Percentiles rank a stretch among this genome's conserved stretches.
These are phyloP conservation scores for Zoanthus gigantus DNA, from an alignment of 92 coral and sea anemone genomes.

Conservation along the genomic window DNA sequence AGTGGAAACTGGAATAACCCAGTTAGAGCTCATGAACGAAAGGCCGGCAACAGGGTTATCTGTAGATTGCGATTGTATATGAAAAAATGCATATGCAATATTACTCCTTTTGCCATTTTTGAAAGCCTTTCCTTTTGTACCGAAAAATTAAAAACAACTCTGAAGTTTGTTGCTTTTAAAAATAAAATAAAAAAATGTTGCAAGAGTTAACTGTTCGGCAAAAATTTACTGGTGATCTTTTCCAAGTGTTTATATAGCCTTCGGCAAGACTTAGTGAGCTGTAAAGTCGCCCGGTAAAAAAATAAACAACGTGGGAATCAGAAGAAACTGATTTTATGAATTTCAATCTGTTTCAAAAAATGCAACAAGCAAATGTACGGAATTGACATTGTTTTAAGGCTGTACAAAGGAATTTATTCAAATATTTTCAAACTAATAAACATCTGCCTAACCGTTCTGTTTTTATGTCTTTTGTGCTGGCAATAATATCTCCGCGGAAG, in stretches of 20 bases:
- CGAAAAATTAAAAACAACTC: neutral
- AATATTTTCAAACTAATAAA: conserved; percentile 45
- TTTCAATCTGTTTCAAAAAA: conserved; percentile 41
- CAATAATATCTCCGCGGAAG: conserved; percentile 51
- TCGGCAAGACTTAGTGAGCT: conserved; percentile 46
- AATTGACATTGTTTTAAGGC: conserved; percentile 22
- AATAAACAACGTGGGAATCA: conserved; percentile 27
- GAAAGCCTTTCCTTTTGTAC: neutral
- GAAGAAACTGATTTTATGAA: conserved; percentile 27
- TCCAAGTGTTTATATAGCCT: conserved; percentile 38
- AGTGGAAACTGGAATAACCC: neutral
- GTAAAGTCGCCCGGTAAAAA: conserved; percentile 27
- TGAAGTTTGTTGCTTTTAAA: neutral
- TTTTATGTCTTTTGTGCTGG: conserved; percentile 43
- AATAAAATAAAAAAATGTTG: neutral
- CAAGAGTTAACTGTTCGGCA: neutral
- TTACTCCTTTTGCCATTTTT: neutral
- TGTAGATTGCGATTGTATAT: neutral
- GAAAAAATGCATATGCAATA: neutral
- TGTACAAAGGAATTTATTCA: conserved; percentile 40
- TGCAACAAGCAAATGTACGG: conserved; percentile 35
- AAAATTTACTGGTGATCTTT: neutral
- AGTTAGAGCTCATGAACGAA: neutral
- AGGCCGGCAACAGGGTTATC: neutral
- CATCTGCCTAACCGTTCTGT: conserved; percentile 45